Evolutionary conservation across 2,113 vertebrate species (phyloP).

Genomic region (Cavia aperea): DNA sequence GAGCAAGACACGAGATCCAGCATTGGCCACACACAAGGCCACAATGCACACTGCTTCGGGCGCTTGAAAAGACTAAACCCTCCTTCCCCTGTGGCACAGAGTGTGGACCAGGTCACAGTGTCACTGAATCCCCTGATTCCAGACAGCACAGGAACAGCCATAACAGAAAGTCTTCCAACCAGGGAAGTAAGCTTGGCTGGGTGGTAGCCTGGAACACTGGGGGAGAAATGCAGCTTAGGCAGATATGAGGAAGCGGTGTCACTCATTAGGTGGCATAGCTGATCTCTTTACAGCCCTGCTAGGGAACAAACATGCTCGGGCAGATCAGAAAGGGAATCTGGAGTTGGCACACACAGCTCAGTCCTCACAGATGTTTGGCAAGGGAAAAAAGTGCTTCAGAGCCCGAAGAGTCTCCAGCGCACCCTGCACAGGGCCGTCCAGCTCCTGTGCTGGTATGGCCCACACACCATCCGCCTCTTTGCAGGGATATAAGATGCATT

Average conservation of each 20-base stretch:
- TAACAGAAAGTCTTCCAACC: conserved; percentile 7
- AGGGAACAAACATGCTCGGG: conserved; percentile 23
- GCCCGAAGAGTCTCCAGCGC: background rate
- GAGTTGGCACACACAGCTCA: conserved; percentile 21
- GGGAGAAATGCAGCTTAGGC: background rate
- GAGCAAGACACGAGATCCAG: background rate
- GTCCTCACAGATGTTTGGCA: conserved; percentile 47
- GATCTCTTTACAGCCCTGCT: conserved; percentile 33
- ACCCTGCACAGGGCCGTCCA: conserved; percentile 49
- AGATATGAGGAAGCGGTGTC: background rate
- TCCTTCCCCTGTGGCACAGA: background rate
- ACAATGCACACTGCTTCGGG: background rate
- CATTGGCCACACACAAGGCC: background rate
- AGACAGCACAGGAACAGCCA: background rate
- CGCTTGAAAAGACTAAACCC: background rate
- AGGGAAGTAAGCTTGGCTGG: background rate
- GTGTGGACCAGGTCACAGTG: background rate
- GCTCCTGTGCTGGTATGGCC: conserved; percentile 31
- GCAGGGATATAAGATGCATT: conserved; percentile 60
- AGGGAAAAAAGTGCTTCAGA: conserved; percentile 40
- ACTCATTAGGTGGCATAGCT: background rate
- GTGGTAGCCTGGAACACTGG: background rate
- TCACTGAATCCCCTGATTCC: background rate
- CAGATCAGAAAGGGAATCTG: conserved; percentile 29
- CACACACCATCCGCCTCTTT: conserved; percentile 42